Evolutionary conservation across 2,113 vertebrate species (phyloP).

Genomic region (Sturnira hondurensis): DNA sequence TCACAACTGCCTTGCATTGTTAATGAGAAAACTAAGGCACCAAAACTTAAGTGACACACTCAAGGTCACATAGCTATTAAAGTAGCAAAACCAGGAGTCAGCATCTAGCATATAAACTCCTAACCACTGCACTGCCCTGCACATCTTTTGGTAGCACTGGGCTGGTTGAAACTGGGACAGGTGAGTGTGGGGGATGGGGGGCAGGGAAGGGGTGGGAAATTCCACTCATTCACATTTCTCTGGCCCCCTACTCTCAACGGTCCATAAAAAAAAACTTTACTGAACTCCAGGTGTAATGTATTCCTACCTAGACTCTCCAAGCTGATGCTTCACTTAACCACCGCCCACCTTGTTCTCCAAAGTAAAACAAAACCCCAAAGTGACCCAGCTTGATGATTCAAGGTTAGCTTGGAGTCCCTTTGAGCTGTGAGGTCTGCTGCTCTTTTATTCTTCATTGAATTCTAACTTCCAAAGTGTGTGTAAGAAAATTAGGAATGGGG

Average conservation of each 20-base stretch:
- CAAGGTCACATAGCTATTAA: neutral
- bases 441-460: neutral
- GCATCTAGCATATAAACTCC: no score
- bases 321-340: neutral
- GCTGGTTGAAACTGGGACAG: neutral
- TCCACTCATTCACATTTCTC: neutral
- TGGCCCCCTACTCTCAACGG: neutral
- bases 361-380: neutral
- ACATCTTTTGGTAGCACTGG: neutral
- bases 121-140: neutral
- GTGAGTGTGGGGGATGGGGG: neutral
- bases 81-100: neutral
- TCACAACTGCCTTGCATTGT: neutral
- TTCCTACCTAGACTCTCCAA: neutral
- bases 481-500: neutral
- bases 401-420: neutral
- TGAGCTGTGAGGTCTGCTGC: neutral
- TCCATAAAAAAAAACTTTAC: neutral
- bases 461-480: neutral
- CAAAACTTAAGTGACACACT: neutral
- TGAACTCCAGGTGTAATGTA: neutral
- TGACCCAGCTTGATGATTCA: neutral
- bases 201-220: fast-evolving
- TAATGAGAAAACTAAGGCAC: neutral
- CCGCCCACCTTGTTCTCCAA: neutral